Evolutionary conservation across 1,140 invertebrate species (phyloP).

Genomic region (Bombus waltoni): DNA sequence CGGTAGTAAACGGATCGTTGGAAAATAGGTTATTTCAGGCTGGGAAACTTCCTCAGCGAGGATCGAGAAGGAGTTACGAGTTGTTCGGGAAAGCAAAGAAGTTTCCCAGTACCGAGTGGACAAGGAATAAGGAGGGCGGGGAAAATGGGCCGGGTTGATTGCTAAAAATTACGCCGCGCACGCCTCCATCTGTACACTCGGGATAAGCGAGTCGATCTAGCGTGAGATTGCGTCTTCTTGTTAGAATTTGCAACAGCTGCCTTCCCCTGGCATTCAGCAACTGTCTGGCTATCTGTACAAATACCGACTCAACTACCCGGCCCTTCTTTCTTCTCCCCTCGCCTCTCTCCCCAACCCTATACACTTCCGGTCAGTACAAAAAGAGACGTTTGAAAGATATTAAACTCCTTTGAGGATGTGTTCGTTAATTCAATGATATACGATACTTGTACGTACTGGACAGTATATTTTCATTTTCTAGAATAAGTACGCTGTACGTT

Average conservation of each 20-base stretch:
- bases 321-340: background rate
- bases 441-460: too few species aligned
- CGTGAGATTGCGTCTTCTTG: constrained; percentile 41
- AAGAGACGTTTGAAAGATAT: background rate
- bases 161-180: constrained; percentile 45
- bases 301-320: background rate
- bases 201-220: constrained; percentile 33
- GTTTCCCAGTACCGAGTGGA: constrained; percentile 12
- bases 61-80: constrained; percentile 29
- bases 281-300: background rate
- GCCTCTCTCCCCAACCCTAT: rapidly evolving
- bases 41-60: background rate
- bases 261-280: background rate
- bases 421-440: background rate
- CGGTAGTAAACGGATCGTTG: background rate
- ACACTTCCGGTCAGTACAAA: background rate
- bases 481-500: background rate
- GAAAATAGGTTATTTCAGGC: constrained; percentile 1
- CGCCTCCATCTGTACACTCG: background rate
- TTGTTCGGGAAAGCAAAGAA: constrained; percentile 34
- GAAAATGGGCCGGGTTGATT: constrained; percentile 30
- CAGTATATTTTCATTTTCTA: background rate
- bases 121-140: background rate
- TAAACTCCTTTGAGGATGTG: background rate
- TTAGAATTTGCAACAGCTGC: constrained; percentile 41